Evolutionary conservation across 2,888 invertebrate genomes (phyloP), one percentile per base, ranked within the genome.

Genomic region (Orgyia antiqua): DNA sequence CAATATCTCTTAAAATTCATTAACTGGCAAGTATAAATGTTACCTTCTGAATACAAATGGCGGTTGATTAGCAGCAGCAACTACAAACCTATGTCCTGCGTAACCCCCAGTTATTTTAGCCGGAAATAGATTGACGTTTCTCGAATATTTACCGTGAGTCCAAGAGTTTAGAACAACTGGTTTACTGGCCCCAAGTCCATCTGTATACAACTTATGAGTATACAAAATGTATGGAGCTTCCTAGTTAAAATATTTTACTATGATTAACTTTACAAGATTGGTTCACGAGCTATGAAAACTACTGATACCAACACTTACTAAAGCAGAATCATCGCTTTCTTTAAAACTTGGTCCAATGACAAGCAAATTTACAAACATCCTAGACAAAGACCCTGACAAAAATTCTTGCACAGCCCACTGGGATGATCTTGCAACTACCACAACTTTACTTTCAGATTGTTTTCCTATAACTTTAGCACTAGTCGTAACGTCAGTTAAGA

Each of bases 391-490:
- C 11, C 89, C 88, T 1, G 88, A 72, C 10, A 94, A 62, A 72
- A 92, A 94, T 54, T 93, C 92, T 33, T 90, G 89, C 1, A 94
- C 88, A 13, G 90, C 89, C 93, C 93, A 94, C 52, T 92, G 92
- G 0, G 93, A 90, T 1, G 93, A 92, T 49, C 89, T 84, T 0
- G 93, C 89, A 0, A 93, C 79, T 1, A 94, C 66, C 1, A 94
- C 78, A 0, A 94, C 89, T 58, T 89, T 90, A 45, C 88, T 90
- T 0, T 80, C 70, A 1, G 87, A 87, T 58, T 92, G 91, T 30
- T 90, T 87, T 0, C 90, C 90, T 27, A 93, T 70, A 17, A 92
- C 78, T 27, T 86, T 73, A 4, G 87, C 83, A 30, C 89, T 86
- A 48, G 72, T 84, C 61, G 87, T 82, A 0, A 92, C 88, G 55